Conservation (phyloP, 2,113 vertebrate species). For the Brachionichthys hirsutus region DNA sequence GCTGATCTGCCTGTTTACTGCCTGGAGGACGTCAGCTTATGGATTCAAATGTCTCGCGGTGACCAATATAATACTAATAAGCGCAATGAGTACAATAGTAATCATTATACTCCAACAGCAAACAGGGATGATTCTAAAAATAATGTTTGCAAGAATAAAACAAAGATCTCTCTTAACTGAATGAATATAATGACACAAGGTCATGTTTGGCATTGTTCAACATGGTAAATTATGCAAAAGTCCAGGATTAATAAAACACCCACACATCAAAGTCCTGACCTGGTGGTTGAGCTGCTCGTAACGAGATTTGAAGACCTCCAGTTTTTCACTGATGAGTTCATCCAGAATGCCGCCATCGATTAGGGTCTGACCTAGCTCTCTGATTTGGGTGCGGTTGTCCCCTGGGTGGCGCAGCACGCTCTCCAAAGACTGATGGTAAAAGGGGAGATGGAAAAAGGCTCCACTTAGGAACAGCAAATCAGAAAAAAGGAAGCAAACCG, state of each 20-base stretch:
- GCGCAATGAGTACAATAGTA: too few species aligned
- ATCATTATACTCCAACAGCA: too few species aligned
- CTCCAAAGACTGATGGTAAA: conserved; percentile 83
- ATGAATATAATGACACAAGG: too few species aligned
- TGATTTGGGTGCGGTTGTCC: conserved; percentile 96
- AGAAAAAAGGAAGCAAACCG: not conserved
- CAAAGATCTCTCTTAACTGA: too few species aligned
- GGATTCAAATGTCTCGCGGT: not conserved
- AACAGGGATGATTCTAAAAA: too few species aligned
- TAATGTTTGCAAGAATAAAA: too few species aligned
- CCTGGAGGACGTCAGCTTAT: conserved; percentile 68
- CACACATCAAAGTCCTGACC: conserved; percentile 75
- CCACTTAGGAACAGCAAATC: not conserved
- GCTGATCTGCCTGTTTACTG: conserved; percentile 84
- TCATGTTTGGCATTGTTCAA: too few species aligned
- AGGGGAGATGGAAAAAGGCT: conserved; percentile 13
- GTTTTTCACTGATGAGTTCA: conserved; percentile 95
- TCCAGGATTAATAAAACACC: not conserved
- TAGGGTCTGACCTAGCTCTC: conserved; percentile 94
- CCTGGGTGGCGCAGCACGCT: conserved; percentile 89
- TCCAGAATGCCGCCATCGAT: conserved; percentile 98
- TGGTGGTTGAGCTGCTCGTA: conserved; percentile 89
- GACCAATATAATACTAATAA: too few species aligned
- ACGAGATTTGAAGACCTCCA: conserved; percentile 90
- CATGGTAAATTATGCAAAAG: too few species aligned